phyloP scores from a whole-genome alignment of 2,888 invertebrate genomes.

The Trissoscelio sp. region DNA sequence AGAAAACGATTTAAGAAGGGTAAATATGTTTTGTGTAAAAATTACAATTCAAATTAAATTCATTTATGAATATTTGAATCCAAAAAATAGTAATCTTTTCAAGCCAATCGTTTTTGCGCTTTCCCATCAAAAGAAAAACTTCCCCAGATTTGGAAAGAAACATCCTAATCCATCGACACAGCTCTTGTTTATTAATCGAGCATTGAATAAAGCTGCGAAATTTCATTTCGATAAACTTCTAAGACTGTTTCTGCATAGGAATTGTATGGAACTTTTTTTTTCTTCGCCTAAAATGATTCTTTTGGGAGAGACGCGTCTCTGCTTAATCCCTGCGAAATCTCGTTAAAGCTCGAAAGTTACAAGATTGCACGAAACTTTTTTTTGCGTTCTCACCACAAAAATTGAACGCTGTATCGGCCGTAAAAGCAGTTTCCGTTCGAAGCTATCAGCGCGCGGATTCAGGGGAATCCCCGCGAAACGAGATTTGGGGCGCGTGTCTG shows the following conservation, averaged over 20 bases:
- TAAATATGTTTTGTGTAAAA: no score
- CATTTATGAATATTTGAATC: no score
- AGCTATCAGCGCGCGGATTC: slow-evolving; percentile 11
- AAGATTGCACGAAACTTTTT: slow-evolving; percentile 28
- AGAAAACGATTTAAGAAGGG: no score
- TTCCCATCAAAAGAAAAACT: no score
- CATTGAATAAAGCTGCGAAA: slow-evolving; percentile 1
- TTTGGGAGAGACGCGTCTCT: neutral
- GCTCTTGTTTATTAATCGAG: slow-evolving; percentile 16
- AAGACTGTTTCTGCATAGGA: neutral
- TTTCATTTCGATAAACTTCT: slow-evolving; percentile 33
- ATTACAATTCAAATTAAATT: no score
- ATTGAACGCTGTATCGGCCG: neutral
- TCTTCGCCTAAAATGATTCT: slow-evolving; percentile 12
- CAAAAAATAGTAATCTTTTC: no score
- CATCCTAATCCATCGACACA: no score
- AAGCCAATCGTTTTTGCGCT: no score
- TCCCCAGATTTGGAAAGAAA: no score
- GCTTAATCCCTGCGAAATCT: slow-evolving; percentile 32
- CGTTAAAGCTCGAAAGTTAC: slow-evolving; percentile 37
- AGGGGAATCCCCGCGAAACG: slow-evolving; percentile 8
- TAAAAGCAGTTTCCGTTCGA: slow-evolving; percentile 22
- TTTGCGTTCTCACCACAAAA: neutral
- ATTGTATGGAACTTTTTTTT: slow-evolving; percentile 19
- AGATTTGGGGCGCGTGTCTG: neutral